These are phyloP conservation scores for Strongylocentrotus purpuratus DNA, from an alignment of 35 echinoderm and acorn worm genomes.

Conservation along the genomic window DNA sequence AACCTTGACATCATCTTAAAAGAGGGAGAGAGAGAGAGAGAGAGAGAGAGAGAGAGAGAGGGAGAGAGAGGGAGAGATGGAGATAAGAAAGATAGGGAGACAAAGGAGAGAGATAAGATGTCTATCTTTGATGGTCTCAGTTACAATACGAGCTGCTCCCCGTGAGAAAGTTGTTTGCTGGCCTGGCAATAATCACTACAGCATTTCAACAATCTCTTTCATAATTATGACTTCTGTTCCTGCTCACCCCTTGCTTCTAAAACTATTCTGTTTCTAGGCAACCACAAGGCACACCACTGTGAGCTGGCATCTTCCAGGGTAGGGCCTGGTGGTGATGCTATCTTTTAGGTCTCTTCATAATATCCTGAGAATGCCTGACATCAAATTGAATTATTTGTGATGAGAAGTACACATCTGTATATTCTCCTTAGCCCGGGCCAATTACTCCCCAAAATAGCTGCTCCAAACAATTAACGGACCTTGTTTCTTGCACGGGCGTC, in stretches of 20 bases:
- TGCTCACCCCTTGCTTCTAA: neutral
- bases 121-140: neutral
- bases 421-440: conserved; percentile 52
- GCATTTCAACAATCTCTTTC: conserved; percentile 14
- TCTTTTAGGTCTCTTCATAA: conserved; percentile 30
- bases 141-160: neutral
- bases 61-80: too few species aligned
- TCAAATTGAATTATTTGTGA: conserved; percentile 63
- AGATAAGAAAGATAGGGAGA: too few species aligned
- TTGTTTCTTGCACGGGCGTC: conserved; percentile 30
- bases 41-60: too few species aligned
- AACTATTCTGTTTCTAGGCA: conserved; percentile 54
- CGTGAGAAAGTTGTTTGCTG: conserved; percentile 16
- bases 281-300: conserved; percentile 10
- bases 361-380: conserved; percentile 42
- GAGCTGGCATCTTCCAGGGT: conserved; percentile 35
- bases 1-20: neutral
- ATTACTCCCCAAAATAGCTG: conserved; percentile 55
- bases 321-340: conserved; percentile 41
- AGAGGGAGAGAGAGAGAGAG: too few species aligned
- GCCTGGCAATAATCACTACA: neutral
- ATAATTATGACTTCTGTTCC: conserved; percentile 45
- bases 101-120: too few species aligned
- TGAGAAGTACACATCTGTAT: conserved; percentile 65
- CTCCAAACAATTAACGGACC: conserved; percentile 51